Evolutionary conservation across 1,140 invertebrate genomes (phyloP).

Genomic region (Magallana angulata): DNA sequence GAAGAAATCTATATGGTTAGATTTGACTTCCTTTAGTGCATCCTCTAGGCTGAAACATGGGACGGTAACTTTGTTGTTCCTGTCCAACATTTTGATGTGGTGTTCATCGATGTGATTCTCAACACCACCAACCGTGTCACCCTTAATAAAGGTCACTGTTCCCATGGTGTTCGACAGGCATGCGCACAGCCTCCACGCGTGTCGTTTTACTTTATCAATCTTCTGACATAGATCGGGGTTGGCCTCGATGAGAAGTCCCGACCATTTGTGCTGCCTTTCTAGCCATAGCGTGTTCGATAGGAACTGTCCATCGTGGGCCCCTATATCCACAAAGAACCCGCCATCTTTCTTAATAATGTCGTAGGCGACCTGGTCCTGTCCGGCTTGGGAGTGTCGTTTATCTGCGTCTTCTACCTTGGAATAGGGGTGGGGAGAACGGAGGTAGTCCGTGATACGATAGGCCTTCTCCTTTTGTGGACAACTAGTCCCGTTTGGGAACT

Average conservation of each 20-base stretch:
- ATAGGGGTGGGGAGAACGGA: background rate
- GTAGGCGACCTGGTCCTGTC: conserved; percentile 10
- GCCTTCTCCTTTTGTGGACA: conserved; percentile 12
- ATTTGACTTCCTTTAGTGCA: background rate
- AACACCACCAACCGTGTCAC: conserved; percentile 5
- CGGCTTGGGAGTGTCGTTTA: conserved; percentile 9
- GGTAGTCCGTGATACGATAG: background rate
- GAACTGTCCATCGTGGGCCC: conserved; percentile 20
- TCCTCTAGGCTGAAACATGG: conserved; percentile 23
- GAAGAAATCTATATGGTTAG: conserved; percentile 4
- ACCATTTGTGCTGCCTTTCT: conserved; percentile 27
- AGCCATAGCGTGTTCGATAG: conserved; percentile 38
- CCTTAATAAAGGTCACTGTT: background rate
- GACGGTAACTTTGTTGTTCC: background rate
- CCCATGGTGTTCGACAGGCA: conserved; percentile 8
- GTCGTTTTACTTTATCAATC: conserved; percentile 26
- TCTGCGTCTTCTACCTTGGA: background rate
- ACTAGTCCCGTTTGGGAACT: background rate
- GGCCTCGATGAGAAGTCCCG: conserved; percentile 32
- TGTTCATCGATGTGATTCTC: conserved; percentile 2
- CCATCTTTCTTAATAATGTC: conserved; percentile 23
- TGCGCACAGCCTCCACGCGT: conserved; percentile 30
- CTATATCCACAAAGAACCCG: conserved; percentile 45
- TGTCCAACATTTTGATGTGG: background rate
- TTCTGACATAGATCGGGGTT: conserved; percentile 37